Evolutionary conservation across 2,113 vertebrate genomes (phyloP).

Genomic region (Xiphophorus hellerii): DNA sequence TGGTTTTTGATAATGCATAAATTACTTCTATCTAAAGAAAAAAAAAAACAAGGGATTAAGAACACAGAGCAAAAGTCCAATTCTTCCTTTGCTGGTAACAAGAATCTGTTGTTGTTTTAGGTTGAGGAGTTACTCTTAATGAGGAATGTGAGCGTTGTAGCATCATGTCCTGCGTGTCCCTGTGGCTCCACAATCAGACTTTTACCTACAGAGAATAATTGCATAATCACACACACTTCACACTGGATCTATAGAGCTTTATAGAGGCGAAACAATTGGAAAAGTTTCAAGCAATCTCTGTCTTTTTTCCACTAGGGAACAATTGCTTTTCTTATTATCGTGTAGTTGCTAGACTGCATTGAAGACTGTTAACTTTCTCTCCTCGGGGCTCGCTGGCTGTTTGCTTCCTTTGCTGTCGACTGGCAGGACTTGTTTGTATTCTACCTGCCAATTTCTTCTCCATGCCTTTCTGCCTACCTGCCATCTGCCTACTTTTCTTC

Average conservation of each 20-base stretch:
- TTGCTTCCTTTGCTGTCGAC: constrained; percentile 30
- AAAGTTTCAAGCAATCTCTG: background rate
- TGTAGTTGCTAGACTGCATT: constrained; percentile 11
- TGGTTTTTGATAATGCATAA: background rate
- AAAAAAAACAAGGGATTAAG: no score
- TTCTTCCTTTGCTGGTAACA: no score
- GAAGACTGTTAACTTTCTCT: constrained; percentile 15
- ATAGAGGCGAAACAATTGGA: constrained; percentile 11
- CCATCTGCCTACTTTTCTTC: constrained; percentile 55
- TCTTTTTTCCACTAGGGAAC: background rate
- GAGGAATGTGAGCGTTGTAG: no score
- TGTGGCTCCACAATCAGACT: no score
- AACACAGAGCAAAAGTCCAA: no score
- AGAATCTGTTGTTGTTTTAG: no score
- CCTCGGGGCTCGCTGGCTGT: constrained; percentile 24
- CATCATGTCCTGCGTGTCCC: no score
- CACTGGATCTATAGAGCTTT: background rate
- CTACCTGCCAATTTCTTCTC: constrained; percentile 48
- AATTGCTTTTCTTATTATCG: background rate
- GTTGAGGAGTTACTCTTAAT: no score
- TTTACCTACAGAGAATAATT: background rate
- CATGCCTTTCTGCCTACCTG: constrained; percentile 49
- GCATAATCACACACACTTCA: background rate
- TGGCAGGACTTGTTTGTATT: constrained; percentile 36
- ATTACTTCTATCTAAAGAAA: no score